Base-by-base conservation (phyloP, 2,888 invertebrate species). In the Rutpela maculata region DNA sequence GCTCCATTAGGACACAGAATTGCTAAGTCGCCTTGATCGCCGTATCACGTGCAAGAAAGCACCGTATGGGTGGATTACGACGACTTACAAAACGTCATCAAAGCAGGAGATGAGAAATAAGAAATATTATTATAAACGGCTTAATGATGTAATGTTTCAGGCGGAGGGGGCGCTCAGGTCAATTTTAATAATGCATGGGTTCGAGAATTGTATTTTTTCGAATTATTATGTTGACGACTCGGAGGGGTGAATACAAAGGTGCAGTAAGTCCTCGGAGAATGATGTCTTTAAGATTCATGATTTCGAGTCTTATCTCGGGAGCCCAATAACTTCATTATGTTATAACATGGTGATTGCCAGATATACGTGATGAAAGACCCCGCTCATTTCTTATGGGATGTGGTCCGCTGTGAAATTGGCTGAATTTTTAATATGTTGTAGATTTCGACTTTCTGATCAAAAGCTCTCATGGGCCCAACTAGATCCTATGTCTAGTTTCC, bases 11-110 rank as follows among this genome's bases (percentile, higher is more conserved):
- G 63, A 55, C 26, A 31, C 63, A 55, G 72, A 62, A 63, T 60
- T 72, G 59, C 69, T 65, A 65, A 70, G 74, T 74, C 66, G 67
- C 31, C 68, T 73, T 78, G 80, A 80, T 80, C 76, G 75, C 56
- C 57, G 68, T 71, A 75, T 81, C 78, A 82, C 82, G 82, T 81
- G 82, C 78, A 77, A 77, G 74, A 57, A 57, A 73, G 67, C 60
- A 55, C 63, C 74, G 55, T 63, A 75, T 62, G 75, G 75, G 67
- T 55, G 63, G 79, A 75, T 77, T 75, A 73, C 68, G 78, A 72
- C 78, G 78, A 70, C 73, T 75, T 78, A 68, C 38, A 74, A 74
- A 65, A 70, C 66, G 75, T 66, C 75, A 74, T 76, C 73, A 69
- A 63, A 70, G 38, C 31, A 65, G 60, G 66, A 67, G 74, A 74